Evolutionary conservation across 35 echinoderm and acorn worm genomes (phyloP), one percentile per base, ranked within the genome.

Genomic region (Holothuria glaberrima): DNA sequence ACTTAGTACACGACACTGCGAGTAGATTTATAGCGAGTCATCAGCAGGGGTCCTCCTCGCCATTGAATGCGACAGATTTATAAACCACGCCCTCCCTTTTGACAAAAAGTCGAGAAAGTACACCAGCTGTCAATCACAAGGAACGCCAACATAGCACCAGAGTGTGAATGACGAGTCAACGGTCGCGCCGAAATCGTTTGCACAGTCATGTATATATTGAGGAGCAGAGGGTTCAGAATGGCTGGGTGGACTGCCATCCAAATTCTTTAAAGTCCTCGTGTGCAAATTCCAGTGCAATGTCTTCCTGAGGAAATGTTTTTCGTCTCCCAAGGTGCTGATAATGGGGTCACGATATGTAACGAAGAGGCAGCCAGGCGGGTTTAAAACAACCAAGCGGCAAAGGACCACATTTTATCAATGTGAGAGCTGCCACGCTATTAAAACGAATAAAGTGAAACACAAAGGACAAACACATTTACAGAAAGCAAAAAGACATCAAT

Each of bases 191-290:
- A 54, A 54, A 14, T 14, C 50, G 50, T 54, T 54, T 17, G 50
- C 50, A 54, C 50, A 14, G 50, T 54, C 50, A 14, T 54, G 50
- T 54, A 54, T 17, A 54, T 17, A 17, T 17, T 0, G 50, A 54
- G 50, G 5, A 54, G 16, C 50, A 9, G 13, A 54, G 12, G 50
- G 50, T 9, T 0, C n/a, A 9, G 50, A 54, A 54, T 1, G 44
- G 50, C 50, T 54, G 50, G 10, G 16, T 17, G 13, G 13, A 54
- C 34, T 38, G 30, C 71, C 44, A 75, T 41, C 44, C 21, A 21
- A 75, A 75, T 75, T 75, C 71, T 75, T 75, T 41, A 21, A 75
- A 75, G 71, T 75, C 71, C 71, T 75, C 20, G 71, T 75, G 33
- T 75, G 71, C 71, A 75, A 75, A 75, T 75, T 75, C 71, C 71